phyloP scores from a whole-genome alignment of 2,113 vertebrate species.

The Gobiocypris rarus region DNA sequence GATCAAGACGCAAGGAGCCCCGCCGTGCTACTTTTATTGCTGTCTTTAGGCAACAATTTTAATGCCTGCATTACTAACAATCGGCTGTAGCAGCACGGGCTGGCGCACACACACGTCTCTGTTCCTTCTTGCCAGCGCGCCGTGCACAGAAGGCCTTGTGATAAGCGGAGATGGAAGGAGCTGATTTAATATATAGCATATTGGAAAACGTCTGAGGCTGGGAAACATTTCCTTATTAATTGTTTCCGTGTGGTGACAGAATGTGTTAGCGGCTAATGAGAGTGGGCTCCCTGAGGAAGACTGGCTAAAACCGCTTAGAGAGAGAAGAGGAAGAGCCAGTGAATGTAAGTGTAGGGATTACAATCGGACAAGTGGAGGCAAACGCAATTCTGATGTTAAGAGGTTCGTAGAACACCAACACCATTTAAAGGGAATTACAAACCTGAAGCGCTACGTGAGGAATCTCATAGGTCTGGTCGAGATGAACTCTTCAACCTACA shows the following conservation, averaged over 20 bases:
- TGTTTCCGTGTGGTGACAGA: conserved; percentile 66
- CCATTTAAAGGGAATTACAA: neutral
- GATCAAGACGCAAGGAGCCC: conserved; percentile 89
- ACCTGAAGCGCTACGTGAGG: neutral
- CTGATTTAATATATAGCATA: conserved; percentile 77
- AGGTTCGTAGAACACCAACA: neutral
- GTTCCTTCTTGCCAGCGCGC: conserved; percentile 22
- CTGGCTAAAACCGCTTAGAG: conserved; percentile 7
- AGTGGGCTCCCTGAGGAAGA: conserved; percentile 44
- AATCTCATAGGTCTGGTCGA: conserved; percentile 3
- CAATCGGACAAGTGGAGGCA: neutral
- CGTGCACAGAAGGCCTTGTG: conserved; percentile 34
- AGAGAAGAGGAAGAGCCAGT: neutral
- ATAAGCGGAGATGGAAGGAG: conserved; percentile 44
- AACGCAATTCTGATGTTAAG: neutral
- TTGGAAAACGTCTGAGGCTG: conserved; percentile 69
- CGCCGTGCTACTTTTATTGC: conserved; percentile 86
- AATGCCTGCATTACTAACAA: conserved; percentile 87
- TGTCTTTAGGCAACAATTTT: conserved; percentile 91
- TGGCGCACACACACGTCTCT: conserved; percentile 51
- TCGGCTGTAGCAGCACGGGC: conserved; percentile 73
- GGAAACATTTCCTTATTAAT: conserved; percentile 80
- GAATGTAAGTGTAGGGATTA: conserved; percentile 17
- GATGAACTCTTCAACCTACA: neutral
- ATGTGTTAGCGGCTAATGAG: conserved; percentile 53